These are phyloP conservation scores for Tyto alba DNA, from an alignment of 2,113 vertebrate species.

Conservation along the genomic window DNA sequence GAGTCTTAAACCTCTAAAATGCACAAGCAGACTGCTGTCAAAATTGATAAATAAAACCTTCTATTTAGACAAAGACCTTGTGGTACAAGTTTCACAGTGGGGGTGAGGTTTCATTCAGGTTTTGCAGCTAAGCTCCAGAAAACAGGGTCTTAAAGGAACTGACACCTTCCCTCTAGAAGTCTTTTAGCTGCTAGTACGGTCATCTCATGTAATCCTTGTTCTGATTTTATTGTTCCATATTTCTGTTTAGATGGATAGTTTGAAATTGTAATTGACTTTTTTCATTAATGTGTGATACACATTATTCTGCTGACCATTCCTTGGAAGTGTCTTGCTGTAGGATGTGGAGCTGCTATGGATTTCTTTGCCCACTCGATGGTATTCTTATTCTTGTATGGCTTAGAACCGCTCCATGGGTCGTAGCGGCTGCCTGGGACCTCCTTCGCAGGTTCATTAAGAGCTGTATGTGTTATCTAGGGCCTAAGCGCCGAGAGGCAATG, in stretches of 20 bases:
- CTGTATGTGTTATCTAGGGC: rapidly evolving
- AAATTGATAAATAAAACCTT: not conserved
- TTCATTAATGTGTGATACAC: not conserved
- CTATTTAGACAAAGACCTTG: not conserved
- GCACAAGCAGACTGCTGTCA: not conserved
- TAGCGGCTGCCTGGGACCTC: too few relatives aligned
- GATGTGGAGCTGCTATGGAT: not conserved
- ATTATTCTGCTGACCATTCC: not conserved
- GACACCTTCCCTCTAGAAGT: not conserved
- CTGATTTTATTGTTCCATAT: not conserved
- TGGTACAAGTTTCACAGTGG: not conserved
- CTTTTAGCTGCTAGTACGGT: not conserved
- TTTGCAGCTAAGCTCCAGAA: not conserved
- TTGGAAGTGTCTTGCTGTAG: not conserved
- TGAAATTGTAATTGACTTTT: slow-evolving; percentile 7
- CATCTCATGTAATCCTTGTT: not conserved
- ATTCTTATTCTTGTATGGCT: not conserved
- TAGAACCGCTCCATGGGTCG: too few relatives aligned
- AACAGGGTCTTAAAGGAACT: not conserved
- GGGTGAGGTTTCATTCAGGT: not conserved
- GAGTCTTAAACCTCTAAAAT: not conserved
- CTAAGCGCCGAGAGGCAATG: not conserved
- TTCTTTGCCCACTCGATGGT: not conserved
- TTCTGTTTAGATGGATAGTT: not conserved
- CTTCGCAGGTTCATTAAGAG: not conserved